These are phyloP conservation scores for Neoitamus cyanurus DNA, from an alignment of 2,888 invertebrate genomes.

Conservation along the genomic window DNA sequence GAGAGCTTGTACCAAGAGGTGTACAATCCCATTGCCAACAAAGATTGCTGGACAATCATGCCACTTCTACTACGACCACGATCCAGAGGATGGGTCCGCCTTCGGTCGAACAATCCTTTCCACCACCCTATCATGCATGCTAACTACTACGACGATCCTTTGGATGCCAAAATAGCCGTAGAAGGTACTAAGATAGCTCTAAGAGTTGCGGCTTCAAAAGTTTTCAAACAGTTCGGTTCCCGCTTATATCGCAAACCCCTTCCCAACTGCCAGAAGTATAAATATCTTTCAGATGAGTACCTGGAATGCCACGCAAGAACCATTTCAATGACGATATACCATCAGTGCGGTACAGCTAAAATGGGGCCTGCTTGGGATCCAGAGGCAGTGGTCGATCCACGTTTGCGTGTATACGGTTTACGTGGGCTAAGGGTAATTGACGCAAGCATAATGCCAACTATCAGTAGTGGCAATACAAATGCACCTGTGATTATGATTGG, in stretches of 20 bases:
- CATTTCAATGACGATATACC: slow-evolving; percentile 90
- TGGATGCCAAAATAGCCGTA: slow-evolving; percentile 82
- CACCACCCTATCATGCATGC: slow-evolving; percentile 90
- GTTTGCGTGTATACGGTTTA: slow-evolving; percentile 81
- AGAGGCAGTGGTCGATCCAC: slow-evolving; percentile 84
- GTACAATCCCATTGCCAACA: slow-evolving; percentile 82
- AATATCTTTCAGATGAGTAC: slow-evolving; percentile 83
- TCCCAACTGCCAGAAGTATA: slow-evolving; percentile 80
- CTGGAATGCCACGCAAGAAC: slow-evolving; percentile 89
- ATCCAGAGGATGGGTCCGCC: slow-evolving; percentile 80
- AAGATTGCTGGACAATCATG: slow-evolving; percentile 82
- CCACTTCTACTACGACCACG: slow-evolving; percentile 83
- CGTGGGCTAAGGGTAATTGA: slow-evolving; percentile 84
- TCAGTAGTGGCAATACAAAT: slow-evolving; percentile 90
- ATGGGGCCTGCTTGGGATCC: slow-evolving; percentile 86
- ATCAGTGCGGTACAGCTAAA: slow-evolving; percentile 88
- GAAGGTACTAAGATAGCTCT: slow-evolving; percentile 85
- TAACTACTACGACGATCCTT: slow-evolving; percentile 87
- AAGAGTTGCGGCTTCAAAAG: slow-evolving; percentile 77
- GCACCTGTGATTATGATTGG: slow-evolving; percentile 93
- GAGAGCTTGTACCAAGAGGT: slow-evolving; percentile 84
- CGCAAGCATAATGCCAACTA: slow-evolving; percentile 89
- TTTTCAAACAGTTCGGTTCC: slow-evolving; percentile 84
- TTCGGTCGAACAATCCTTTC: slow-evolving; percentile 85
- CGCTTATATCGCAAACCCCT: slow-evolving; percentile 79